Conservation (phyloP, 1,140 invertebrate species). For the Leptonema lineaticorne region DNA sequence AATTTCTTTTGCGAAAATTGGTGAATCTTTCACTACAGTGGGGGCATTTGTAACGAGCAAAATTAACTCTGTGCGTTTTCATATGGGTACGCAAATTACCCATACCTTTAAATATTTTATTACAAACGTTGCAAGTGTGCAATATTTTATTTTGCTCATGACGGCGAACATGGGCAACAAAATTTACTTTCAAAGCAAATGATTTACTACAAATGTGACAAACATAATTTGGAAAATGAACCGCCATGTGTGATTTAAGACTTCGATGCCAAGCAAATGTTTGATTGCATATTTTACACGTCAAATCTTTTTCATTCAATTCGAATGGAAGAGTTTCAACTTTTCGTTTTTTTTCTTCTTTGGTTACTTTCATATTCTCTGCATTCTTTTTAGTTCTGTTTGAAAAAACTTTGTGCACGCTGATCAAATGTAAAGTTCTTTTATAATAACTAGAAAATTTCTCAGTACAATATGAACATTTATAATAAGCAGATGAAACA, state of each 20-base stretch:
- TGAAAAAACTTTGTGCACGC: conserved; percentile 47
- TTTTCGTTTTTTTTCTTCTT: conserved; percentile 39
- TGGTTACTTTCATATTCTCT: conserved; percentile 23
- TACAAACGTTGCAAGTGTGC: background rate
- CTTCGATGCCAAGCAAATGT: conserved; percentile 36
- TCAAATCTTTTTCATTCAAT: conserved; percentile 29
- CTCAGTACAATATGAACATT: conserved; percentile 53
- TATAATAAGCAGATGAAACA: conserved; percentile 32
- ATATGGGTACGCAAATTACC: conserved; percentile 21
- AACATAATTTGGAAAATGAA: conserved; percentile 47
- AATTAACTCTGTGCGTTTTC: conserved; percentile 47
- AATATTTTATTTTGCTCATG: conserved; percentile 53
- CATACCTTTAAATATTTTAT: background rate
- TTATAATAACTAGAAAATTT: conserved; percentile 55
- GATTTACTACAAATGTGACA: conserved; percentile 50
- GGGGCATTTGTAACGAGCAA: conserved; percentile 49
- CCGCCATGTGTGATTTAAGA: conserved; percentile 22
- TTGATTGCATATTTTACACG: conserved; percentile 38
- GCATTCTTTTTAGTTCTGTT: too few species aligned
- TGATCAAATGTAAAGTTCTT: conserved; percentile 50
- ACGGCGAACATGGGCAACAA: conserved; percentile 60
- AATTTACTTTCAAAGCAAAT: conserved; percentile 47
- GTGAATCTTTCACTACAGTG: conserved; percentile 54
- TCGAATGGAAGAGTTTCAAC: conserved; percentile 11
- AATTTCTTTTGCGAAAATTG: conserved; percentile 52